Evolutionary conservation across 2,113 vertebrate species (phyloP).

Genomic region (Sceloporus tristichus): DNA sequence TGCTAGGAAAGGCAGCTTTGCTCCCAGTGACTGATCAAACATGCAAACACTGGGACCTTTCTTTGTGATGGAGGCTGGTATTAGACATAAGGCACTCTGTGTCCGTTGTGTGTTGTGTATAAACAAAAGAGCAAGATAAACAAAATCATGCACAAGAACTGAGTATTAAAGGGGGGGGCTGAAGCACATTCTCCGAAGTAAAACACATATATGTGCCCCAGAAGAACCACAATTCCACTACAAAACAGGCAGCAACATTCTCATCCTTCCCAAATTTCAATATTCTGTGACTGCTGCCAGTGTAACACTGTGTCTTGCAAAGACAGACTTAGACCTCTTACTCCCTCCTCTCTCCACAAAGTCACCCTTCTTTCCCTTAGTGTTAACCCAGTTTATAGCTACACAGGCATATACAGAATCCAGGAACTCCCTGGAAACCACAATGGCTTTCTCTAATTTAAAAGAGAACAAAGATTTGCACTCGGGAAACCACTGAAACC

Average conservation of each 20-base stretch:
- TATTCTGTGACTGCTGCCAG: neutral
- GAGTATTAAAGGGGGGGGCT: neutral
- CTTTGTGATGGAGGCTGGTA: neutral
- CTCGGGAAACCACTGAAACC: too few species aligned
- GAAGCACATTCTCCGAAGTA: neutral
- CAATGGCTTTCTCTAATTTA: neutral
- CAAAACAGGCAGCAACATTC: neutral
- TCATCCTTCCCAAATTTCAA: neutral
- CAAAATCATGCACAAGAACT: neutral
- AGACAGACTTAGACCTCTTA: neutral
- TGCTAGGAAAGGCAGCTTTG: neutral
- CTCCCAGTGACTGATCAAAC: neutral
- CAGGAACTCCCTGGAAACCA: too few species aligned
- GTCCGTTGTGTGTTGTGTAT: neutral
- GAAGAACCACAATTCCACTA: neutral
- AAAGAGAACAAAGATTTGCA: too few species aligned
- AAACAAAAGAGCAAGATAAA: neutral
- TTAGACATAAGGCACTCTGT: neutral
- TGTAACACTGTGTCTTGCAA: neutral
- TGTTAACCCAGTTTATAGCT: too few species aligned
- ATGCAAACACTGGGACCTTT: neutral
- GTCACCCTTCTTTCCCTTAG: too few species aligned
- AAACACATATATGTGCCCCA: too few species aligned
- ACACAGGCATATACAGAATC: too few species aligned
- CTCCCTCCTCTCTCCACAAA: neutral